These are phyloP conservation scores for Cephalopholis sonnerati DNA, from an alignment of 2,113 vertebrate species.

Conservation along the genomic window DNA sequence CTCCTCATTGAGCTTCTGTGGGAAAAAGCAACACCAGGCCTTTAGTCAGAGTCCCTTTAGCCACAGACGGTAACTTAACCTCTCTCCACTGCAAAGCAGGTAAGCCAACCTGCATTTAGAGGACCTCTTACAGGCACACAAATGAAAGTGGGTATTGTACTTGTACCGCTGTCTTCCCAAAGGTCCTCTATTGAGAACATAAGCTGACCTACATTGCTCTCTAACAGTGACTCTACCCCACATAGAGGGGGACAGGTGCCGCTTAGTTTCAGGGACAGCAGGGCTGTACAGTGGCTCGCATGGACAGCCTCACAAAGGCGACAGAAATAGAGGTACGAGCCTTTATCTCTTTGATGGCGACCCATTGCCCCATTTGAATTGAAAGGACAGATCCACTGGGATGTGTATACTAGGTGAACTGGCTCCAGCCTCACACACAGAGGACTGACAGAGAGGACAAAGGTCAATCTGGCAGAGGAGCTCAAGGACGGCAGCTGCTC, in stretches of 20 bases:
- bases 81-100: slow-evolving; percentile 29
- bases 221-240: slow-evolving; percentile 27
- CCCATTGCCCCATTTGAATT: slow-evolving; percentile 43
- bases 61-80: slow-evolving; percentile 57
- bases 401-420: slow-evolving; percentile 44
- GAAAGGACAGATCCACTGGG: slow-evolving; percentile 62
- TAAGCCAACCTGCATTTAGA: slow-evolving; percentile 63
- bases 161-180: slow-evolving; percentile 42
- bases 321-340: slow-evolving; percentile 66
- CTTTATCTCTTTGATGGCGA: slow-evolving; percentile 49
- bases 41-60: slow-evolving; percentile 28
- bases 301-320: slow-evolving; percentile 44
- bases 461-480: slow-evolving; percentile 55
- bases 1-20: slow-evolving; percentile 16
- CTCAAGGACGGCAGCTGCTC: slow-evolving; percentile 56
- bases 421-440: slow-evolving; percentile 35
- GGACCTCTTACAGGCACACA: slow-evolving; percentile 41
- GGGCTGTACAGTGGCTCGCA: slow-evolving; percentile 19
- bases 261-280: slow-evolving; percentile 41
- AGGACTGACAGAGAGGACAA: slow-evolving; percentile 38
- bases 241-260: slow-evolving; percentile 62
- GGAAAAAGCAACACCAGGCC: slow-evolving; percentile 21
- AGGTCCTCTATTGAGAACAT: slow-evolving; percentile 62
- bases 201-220: slow-evolving; percentile 75
- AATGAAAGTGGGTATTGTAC: slow-evolving; percentile 71